A percentile compares a stretch with the other conserved stretches of the same genome.
phyloP scores from a whole-genome alignment of 2,113 vertebrate genomes.

The Sterrhoptilus dennistouni region DNA sequence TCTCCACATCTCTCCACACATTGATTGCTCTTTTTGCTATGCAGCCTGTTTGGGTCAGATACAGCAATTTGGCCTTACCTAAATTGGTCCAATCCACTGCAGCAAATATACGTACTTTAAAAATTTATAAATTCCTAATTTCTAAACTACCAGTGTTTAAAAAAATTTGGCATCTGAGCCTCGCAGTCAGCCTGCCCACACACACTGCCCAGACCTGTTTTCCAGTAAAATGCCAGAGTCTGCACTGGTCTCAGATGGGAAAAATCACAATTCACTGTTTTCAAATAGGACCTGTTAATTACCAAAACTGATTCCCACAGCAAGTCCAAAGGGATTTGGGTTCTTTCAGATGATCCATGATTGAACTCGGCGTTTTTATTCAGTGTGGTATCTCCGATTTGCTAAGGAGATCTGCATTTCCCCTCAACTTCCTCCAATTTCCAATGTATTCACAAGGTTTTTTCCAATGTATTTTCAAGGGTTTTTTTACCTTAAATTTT shows the following conservation, averaged over 20 bases:
- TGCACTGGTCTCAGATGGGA: background rate
- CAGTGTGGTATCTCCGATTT: background rate
- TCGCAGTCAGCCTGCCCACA: background rate
- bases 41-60: background rate
- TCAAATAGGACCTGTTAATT: background rate
- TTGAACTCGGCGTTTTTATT: background rate
- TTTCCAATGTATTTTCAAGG: background rate
- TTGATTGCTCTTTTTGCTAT: background rate
- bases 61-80: background rate
- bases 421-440: background rate
- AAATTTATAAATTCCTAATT: background rate
- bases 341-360: background rate
- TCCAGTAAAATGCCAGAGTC: background rate
- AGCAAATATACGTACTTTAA: background rate
- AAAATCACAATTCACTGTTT: background rate
- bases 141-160: background rate
- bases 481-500: background rate
- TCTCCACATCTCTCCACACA: background rate
- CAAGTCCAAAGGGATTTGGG: background rate
- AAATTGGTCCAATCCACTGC: background rate
- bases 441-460: background rate
- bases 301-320: background rate
- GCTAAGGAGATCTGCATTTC: background rate
- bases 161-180: background rate
- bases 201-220: background rate